Evolutionary conservation across 1,140 invertebrate species (phyloP).

Genomic region (Lutraria rhynchaena): DNA sequence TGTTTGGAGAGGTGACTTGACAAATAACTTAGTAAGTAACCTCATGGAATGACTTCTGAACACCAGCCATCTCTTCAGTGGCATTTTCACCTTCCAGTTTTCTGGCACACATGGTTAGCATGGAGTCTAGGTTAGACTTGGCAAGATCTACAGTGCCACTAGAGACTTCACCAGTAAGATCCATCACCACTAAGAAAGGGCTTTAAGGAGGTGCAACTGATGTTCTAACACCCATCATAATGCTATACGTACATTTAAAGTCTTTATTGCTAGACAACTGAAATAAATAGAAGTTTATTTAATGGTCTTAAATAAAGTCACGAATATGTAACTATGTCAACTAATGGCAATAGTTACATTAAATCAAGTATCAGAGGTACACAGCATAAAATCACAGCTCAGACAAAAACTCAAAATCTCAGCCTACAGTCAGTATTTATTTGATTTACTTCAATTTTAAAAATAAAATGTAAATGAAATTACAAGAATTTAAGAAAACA

Average conservation of each 20-base stretch:
- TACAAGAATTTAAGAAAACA: no score
- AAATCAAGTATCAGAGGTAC: background rate
- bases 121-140: slow-evolving; percentile 93
- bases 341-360: background rate
- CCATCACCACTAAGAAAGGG: slow-evolving; percentile 99
- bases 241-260: slow-evolving; percentile 95
- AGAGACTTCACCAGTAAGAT: slow-evolving; percentile 91
- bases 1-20: slow-evolving; percentile 96
- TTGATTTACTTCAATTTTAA: no score
- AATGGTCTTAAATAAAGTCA: no score
- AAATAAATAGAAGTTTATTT: no score
- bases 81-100: slow-evolving; percentile 76
- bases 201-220: slow-evolving; percentile 95
- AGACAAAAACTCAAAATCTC: no score
- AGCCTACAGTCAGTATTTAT: no score
- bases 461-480: no score
- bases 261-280: slow-evolving; percentile 95
- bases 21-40: slow-evolving; percentile 95
- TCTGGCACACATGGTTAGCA: slow-evolving; percentile 92
- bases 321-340: background rate
- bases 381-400: no score
- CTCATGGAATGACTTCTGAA: slow-evolving; percentile 94
- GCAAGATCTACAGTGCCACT: slow-evolving; percentile 98
- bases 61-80: slow-evolving; percentile 87
- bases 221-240: slow-evolving; percentile 96